A percentile compares a stretch with the other conserved stretches of the same genome.
Conservation (phyloP, 1,140 invertebrate genomes). For the Diplogasteroides magnus region DNA sequence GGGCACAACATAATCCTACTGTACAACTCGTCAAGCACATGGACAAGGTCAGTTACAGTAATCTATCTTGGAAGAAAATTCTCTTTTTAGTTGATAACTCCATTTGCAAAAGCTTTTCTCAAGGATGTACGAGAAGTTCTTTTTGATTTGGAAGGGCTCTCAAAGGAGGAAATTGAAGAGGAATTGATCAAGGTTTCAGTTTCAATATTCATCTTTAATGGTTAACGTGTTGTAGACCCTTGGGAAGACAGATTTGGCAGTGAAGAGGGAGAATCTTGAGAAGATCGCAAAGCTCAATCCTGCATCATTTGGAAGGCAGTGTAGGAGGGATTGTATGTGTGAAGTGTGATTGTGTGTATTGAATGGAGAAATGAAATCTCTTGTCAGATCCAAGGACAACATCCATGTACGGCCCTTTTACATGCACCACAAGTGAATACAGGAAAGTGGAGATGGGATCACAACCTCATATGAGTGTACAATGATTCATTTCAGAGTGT, state of each 20-base stretch:
- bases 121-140: no score
- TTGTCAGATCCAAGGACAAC: constrained; percentile 84
- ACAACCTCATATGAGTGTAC: constrained; percentile 44
- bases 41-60: no score
- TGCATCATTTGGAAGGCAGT: constrained; percentile 83
- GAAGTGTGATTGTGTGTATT: background rate
- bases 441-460: constrained; percentile 66
- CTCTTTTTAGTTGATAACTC: no score
- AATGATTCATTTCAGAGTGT: no score
- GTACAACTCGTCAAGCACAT: constrained; percentile 81
- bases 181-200: no score
- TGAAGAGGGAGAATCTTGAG: constrained; percentile 63
- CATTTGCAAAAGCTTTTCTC: no score
- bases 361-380: no score
- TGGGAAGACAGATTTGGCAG: constrained; percentile 70
- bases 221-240: constrained; percentile 66
- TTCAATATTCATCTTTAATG: no score
- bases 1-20: constrained; percentile 82
- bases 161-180: no score
- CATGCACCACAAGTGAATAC: constrained; percentile 75
- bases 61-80: no score
- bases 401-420: constrained; percentile 79
- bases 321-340: constrained; percentile 61
- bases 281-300: constrained; percentile 77
- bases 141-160: no score